Base-by-base conservation (phyloP, 2,113 vertebrate genomes). In the Pygathrix nemaeus region DNA sequence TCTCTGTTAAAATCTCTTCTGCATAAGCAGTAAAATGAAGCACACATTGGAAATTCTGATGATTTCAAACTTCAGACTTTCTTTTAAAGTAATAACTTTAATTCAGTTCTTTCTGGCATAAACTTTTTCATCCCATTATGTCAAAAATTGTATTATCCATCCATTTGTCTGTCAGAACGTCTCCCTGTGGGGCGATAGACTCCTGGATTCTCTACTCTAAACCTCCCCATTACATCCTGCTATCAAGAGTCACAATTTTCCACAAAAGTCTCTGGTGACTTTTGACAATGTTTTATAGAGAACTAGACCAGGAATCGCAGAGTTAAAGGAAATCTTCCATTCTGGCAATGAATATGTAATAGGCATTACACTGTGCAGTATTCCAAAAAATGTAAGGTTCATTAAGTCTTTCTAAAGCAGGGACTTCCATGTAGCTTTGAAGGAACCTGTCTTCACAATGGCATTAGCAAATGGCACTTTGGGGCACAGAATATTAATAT, bases 321-420 rank as follows among this genome's bases (percentile, higher is more conserved):
- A 99, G 98, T 99, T 98, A 99, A 99, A 99, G 98, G 98, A 99
- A 99, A 98, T 98, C 98, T 99, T 98, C 98, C 98, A 98, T 99
- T 97, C 98, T 98, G 93, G 98, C 98, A 98, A 99, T 99, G 99
- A 99, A 99, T 99, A 99, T 99, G 99, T 98, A 99, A 99, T 98
- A 99, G 98, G 98, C 98, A 99, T 99, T 99, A 98, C 97, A 98
- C 98, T 98, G 98, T 98, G 98, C 98, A 99, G 98, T 98, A 99
- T 98, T 99, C 98, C 98, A 99, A 99, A 98, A 99, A 99, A 98
- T 98, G 98, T 98, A 99, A 99, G 99, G 99, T 99, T 99, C 99
- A 99, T 99, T 99, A 99, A 99, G 98, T 98, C 98, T 98, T 99
- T 99, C 98, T 98, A 98, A 99, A 98, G 98, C 98, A 98, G 97